Base-by-base conservation (phyloP, 2,888 invertebrate species). In the Tupiocoris notatus region DNA sequence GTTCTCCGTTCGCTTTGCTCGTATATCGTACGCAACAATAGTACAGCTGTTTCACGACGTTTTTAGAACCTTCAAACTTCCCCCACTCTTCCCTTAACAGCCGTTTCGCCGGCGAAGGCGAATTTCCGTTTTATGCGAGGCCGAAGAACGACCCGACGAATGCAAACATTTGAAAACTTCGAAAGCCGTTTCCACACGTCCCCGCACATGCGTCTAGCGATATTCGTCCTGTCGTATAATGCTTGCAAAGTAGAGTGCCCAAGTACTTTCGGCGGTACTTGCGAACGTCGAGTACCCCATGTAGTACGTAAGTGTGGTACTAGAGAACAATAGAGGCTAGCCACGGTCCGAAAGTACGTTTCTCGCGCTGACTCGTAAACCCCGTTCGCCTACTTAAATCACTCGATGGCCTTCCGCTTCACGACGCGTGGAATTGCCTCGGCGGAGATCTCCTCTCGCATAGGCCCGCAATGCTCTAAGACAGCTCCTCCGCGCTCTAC, bases 361-460 rank as follows among this genome's bases (percentile, higher is more conserved):
- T 57, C 22, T 39, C 2, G 67, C 67, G 21, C 70, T 59, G 18
- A 70, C 67, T 70, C 70, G 70, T 70, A 70, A 70, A 70, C 59
- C 70, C 23, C 23, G 12, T 39, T 25, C 24, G 61, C 61, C 70
- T 59, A 70, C 70, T 70, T 70, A 70, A 70, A 70, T 70, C 70
- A 70, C 70, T 25, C 12, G 25, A 25, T 24, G 70, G 70, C 70
- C 70, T 70, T 70, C 70, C 59, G 70, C 70, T 59, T 6, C 70
- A 21, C 58, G 70, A 70, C 70, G 70, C 58, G 70, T 70, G 70
- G 70, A 70, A 70, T 70, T 70, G 59, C 70, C 39, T 39, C 39
- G 6, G 3, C 39, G 39, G 39, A 12, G 39, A 39, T 39, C 39
- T 39, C 39, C 12, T 39, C 39, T 39, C 39, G 39, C 39, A 12